These are phyloP conservation scores for Zosterops japonicus DNA, from an alignment of 2,113 vertebrate species.

Conservation along the genomic window DNA sequence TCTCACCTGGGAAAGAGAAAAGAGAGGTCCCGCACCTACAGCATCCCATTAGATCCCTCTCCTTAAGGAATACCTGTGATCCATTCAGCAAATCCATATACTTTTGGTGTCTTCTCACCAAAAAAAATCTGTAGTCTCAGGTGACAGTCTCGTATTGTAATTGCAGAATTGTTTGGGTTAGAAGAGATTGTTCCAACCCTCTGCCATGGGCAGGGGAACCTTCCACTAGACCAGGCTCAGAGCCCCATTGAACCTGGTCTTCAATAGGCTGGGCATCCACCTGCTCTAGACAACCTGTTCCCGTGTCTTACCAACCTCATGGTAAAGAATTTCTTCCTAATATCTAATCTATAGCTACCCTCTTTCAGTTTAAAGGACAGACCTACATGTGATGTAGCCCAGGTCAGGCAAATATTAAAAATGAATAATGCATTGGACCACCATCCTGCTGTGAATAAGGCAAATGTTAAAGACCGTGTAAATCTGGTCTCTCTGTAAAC, in stretches of 20 bases:
- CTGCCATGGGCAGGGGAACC: neutral
- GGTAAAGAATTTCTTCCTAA: neutral
- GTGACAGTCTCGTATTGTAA: rapidly evolving
- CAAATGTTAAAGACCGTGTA: neutral
- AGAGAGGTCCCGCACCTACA: neutral
- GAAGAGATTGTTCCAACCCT: neutral
- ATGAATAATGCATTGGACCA: neutral
- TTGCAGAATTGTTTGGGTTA: neutral
- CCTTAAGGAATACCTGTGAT: neutral
- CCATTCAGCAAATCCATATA: neutral
- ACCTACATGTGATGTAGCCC: neutral
- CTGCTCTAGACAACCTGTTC: neutral
- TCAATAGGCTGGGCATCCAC: neutral
- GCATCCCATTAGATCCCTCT: neutral
- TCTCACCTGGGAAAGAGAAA: neutral
- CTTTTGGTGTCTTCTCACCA: neutral
- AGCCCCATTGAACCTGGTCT: neutral
- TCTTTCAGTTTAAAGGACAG: neutral
- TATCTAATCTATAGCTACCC: neutral
- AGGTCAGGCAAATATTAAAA: neutral
- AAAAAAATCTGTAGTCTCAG: neutral
- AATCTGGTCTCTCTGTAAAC: neutral
- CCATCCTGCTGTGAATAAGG: neutral
- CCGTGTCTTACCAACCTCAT: neutral
- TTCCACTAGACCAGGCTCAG: neutral